Percentiles rank a stretch among this genome's conserved stretches.
phyloP scores from a whole-genome alignment of 2,888 invertebrate genomes.

The Nomada goodeniana region DNA sequence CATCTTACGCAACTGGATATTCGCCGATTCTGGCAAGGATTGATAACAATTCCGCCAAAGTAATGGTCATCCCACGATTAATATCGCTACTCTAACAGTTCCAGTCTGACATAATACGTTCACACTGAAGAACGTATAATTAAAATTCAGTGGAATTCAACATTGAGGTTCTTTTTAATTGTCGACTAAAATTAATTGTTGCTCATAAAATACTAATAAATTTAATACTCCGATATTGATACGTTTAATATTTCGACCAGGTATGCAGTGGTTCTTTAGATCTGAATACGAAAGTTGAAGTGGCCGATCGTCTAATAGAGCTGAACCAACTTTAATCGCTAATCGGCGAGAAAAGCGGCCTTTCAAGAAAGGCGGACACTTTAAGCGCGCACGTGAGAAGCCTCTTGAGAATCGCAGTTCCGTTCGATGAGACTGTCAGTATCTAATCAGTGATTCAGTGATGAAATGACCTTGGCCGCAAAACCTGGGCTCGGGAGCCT shows the following conservation, averaged over 20 bases:
- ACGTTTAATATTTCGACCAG: no score
- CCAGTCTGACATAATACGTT: no score
- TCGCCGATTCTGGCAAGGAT: no score
- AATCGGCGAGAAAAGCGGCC: background rate
- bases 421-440: conserved; percentile 23
- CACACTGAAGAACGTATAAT: no score
- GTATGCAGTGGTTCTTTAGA: background rate
- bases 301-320: background rate
- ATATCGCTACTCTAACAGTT: no score
- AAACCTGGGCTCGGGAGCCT: conserved; percentile 58
- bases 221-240: no score
- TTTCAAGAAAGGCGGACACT: background rate
- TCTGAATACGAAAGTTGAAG: background rate
- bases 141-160: no score
- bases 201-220: no score
- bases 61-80: no score
- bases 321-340: background rate
- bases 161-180: no score
- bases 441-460: conserved; percentile 23
- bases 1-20: background rate
- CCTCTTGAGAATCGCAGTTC: conserved; percentile 7
- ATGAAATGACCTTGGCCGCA: conserved; percentile 74
- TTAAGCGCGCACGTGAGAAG: background rate
- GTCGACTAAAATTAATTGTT: no score
- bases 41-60: no score